Evolutionary conservation across 1,140 invertebrate species (phyloP), one percentile per base, ranked within the genome.

Genomic region (Magallana gigas): DNA sequence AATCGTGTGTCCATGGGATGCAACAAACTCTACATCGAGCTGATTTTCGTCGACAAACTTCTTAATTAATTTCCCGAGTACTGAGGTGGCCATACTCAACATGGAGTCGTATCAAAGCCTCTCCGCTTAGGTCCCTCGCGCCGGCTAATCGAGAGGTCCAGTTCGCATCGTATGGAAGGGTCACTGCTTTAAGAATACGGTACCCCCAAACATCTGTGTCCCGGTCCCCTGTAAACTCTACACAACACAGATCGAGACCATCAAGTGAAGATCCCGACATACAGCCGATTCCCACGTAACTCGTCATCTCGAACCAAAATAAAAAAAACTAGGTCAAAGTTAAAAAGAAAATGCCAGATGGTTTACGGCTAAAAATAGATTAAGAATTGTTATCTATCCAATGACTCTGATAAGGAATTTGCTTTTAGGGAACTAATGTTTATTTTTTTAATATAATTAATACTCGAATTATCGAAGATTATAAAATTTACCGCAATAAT

Each of bases 231-330:
- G 91, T 92, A 88, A 94, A 94, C 83, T 93, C 92, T 9, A 90
- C 92, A 23, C 88, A 92, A 85, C 93, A 94, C 1, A 94, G 76
- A 85, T 94, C 93, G 29, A 94, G 85, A n/a, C 94, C 94, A 83
- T 94, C 93, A 71, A 94, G 62, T 0, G 94, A 94, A 1, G 92
- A 91, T 2, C 94, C 94, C 0, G 93, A 93, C 91, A 94, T 94
- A 14, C 94, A 90, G 6, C 94, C 94, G 7, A 94, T 91, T 8
- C 92, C 93, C 11, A 87, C 87, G 83, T 90, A 94, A 9, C 93
- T 90, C 9, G 93, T 68, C 94, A 94, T 93, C 36, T 48, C 36
- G 5, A 48, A 48, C 36, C 36, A 48, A 48, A 23, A 23, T 23
- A 23, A 48, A 48, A 48, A 2, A 4, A 48, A 48, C 36, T 48